Evolutionary conservation across 64 coral and sea anemone species (phyloP).

Genomic region (Porites lutea): DNA sequence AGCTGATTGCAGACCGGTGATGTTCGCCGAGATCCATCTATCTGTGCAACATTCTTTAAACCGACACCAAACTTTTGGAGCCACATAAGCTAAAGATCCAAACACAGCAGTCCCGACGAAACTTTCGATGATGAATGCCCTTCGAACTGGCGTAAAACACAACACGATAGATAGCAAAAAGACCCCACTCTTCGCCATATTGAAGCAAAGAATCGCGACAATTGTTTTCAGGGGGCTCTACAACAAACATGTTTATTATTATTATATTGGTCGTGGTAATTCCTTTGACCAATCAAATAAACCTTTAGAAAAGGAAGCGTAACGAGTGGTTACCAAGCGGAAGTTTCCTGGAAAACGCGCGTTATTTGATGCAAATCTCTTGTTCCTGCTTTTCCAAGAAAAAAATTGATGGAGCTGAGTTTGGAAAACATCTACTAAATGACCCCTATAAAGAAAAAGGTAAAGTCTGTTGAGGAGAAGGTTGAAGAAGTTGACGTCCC

Average conservation of each 20-base stretch:
- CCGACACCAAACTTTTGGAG: constrained; percentile 8
- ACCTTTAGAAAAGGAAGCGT: not conserved
- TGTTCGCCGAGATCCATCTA: constrained; percentile 69
- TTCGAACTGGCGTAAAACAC: not conserved
- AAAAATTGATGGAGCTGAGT: too few relatives aligned
- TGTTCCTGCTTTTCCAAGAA: too few relatives aligned
- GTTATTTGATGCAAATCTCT: too few relatives aligned
- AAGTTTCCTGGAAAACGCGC: not conserved
- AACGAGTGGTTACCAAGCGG: not conserved
- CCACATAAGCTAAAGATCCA: not conserved
- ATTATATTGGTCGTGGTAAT: not conserved
- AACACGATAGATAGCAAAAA: not conserved
- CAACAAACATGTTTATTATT: not conserved
- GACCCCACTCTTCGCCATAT: not conserved
- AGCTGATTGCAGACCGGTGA: constrained; percentile 65
- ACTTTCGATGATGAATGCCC: not conserved
- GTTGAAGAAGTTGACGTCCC: too few relatives aligned
- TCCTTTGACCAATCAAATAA: not conserved
- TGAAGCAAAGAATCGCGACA: too few relatives aligned
- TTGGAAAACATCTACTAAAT: too few relatives aligned
- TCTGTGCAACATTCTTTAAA: constrained; percentile 79
- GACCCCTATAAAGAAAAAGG: too few relatives aligned
- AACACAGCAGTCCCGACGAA: not conserved
- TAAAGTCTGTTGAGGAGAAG: too few relatives aligned
- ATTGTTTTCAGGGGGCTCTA: not conserved